Evolutionary conservation across 2,797 vertebrate species (phyloP).

Genomic region (Notolepis coatsorum): DNA sequence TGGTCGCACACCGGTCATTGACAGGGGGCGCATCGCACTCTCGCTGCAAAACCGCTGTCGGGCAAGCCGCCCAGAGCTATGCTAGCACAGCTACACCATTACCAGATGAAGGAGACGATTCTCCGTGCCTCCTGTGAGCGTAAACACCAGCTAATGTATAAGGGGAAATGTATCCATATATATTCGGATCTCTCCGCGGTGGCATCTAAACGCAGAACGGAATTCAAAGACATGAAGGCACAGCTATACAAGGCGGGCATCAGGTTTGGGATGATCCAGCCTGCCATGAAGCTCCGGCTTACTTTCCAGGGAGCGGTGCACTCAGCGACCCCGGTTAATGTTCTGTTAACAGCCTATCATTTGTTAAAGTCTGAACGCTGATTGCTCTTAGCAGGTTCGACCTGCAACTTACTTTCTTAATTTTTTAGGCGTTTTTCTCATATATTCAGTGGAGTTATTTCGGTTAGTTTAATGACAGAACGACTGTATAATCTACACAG

Average conservation of each 20-base stretch:
- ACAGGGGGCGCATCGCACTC: not conserved
- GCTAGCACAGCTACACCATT: not conserved
- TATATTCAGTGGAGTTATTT: too few species aligned
- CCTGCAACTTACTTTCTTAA: too few species aligned
- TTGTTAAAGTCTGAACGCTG: too few species aligned
- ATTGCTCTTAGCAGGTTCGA: too few species aligned
- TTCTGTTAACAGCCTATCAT: too few species aligned
- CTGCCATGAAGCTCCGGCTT: not conserved
- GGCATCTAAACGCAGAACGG: not conserved
- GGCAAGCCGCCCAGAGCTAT: not conserved
- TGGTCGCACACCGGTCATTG: not conserved
- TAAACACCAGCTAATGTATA: not conserved
- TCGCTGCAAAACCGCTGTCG: not conserved
- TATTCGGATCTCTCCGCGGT: too few species aligned
- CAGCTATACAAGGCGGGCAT: not conserved
- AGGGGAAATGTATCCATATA: not conserved
- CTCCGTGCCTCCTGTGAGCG: not conserved
- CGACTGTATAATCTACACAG: too few species aligned
- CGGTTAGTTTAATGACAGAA: too few species aligned
- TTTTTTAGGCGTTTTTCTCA: too few species aligned
- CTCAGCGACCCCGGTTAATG: too few species aligned
- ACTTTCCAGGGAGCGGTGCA: not conserved
- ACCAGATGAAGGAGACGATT: not conserved
- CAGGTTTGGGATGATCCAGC: not conserved
- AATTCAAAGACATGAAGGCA: not conserved